A percentile compares a stretch with the other conserved stretches of the same genome.
Evolutionary conservation across 2,113 vertebrate genomes (phyloP).

Genomic region (Ivindomyrus marchei): DNA sequence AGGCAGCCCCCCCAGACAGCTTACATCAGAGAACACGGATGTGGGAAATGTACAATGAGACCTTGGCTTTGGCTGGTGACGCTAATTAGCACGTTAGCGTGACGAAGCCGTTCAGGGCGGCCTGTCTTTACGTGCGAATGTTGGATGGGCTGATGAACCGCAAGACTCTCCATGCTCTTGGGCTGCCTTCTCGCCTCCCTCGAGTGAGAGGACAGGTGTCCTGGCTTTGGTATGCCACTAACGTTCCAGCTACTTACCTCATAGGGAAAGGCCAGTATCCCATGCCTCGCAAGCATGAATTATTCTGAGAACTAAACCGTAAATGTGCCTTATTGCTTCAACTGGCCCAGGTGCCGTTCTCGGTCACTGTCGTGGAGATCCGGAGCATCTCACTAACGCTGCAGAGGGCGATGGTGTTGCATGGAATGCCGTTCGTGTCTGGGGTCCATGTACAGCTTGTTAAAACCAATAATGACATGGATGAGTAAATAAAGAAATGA

Average conservation of each 20-base stretch:
- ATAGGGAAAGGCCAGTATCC: not conserved
- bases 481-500: not conserved
- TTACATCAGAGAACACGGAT: conserved; percentile 3
- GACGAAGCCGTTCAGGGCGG: not conserved
- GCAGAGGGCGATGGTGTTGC: not conserved
- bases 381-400: not conserved
- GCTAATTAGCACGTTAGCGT: not conserved
- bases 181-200: not conserved
- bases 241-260: not conserved
- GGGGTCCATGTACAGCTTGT: not conserved
- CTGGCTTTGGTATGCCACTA: conserved; percentile 1
- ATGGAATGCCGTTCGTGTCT: not conserved
- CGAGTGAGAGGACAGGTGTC: not conserved
- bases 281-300: not conserved
- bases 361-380: not conserved
- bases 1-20: not conserved
- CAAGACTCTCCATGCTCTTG: not conserved
- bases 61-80: not conserved
- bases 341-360: not conserved
- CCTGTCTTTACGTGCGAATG: not conserved
- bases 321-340: conserved; percentile 19
- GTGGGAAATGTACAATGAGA: not conserved
- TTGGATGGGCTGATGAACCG: not conserved
- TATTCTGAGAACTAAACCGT: conserved; percentile 10
- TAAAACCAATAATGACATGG: not conserved